These are phyloP conservation scores for Pachyrhynchus sulphureomaculatus DNA, from an alignment of 1,140 invertebrate species.

Conservation along the genomic window DNA sequence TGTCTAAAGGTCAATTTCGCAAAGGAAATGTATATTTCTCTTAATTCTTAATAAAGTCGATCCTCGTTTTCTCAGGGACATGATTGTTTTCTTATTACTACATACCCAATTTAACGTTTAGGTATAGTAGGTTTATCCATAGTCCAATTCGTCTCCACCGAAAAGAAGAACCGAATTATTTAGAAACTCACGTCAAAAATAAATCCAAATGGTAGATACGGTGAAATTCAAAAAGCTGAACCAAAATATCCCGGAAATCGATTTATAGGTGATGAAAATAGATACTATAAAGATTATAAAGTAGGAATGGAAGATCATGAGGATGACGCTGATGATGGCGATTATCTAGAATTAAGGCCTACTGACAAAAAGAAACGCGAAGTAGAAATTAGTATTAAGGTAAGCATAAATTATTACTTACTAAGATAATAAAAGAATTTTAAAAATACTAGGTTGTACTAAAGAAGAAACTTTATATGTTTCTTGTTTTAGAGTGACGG, in stretches of 20 bases:
- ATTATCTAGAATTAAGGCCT: not conserved
- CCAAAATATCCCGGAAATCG: not conserved
- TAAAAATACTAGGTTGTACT: too few species aligned
- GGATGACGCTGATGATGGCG: not conserved
- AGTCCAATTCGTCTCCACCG: constrained; percentile 17
- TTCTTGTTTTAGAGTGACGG: constrained; percentile 15
- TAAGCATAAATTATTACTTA: too few species aligned
- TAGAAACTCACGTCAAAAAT: not conserved
- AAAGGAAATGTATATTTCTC: too few species aligned
- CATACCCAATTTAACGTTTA: too few species aligned
- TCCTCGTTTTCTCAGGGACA: too few species aligned
- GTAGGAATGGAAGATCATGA: not conserved
- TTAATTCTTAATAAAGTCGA: too few species aligned
- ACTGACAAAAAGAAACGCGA: not conserved
- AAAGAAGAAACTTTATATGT: too few species aligned
- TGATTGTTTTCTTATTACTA: too few species aligned
- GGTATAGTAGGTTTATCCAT: constrained; percentile 26
- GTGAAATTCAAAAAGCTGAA: not conserved
- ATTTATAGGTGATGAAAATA: not conserved
- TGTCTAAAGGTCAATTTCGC: too few species aligned
- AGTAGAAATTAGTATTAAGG: constrained; percentile 23
- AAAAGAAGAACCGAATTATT: constrained; percentile 6
- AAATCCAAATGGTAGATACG: not conserved
- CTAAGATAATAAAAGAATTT: too few species aligned
- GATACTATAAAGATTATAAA: not conserved